These are phyloP conservation scores for Amia ocellicauda DNA, from an alignment of 2,113 vertebrate genomes.

Conservation along the genomic window DNA sequence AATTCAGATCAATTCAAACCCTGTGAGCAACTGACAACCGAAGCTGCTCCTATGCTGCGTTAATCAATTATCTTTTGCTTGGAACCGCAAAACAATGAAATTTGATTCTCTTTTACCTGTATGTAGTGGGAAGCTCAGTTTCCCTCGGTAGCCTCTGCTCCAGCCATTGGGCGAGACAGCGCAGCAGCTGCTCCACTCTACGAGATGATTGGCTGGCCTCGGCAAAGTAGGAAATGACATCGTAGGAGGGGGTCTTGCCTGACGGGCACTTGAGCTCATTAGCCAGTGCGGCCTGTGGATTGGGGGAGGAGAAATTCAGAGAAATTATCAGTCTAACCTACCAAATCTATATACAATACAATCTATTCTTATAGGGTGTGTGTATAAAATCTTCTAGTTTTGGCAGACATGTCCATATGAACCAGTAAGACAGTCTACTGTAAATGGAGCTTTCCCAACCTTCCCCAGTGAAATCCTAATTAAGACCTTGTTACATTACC, in stretches of 20 bases:
- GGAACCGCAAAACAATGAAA: neutral
- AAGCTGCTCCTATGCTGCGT: too few relatives aligned
- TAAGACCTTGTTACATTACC: too few relatives aligned
- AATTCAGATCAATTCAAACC: too few relatives aligned
- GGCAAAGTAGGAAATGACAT: conserved; percentile 75
- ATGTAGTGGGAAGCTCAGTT: conserved; percentile 47
- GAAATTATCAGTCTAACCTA: neutral
- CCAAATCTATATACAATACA: too few relatives aligned
- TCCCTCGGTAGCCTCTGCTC: conserved; percentile 41
- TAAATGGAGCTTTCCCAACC: too few relatives aligned
- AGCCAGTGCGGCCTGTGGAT: conserved; percentile 59
- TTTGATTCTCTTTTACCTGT: conserved; percentile 57
- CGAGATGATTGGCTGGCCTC: conserved; percentile 70
- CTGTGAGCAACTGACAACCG: too few relatives aligned
- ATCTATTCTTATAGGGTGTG: neutral
- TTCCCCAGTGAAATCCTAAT: too few relatives aligned
- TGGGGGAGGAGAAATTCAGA: too few relatives aligned
- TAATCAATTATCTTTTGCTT: too few relatives aligned
- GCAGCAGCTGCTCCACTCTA: conserved; percentile 63
- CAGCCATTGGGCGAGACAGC: conserved; percentile 61
- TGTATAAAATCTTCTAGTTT: neutral
- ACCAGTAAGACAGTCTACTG: too few relatives aligned
- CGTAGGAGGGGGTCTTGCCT: conserved; percentile 30
- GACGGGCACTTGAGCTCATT: conserved; percentile 46
- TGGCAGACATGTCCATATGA: too few relatives aligned